These are phyloP conservation scores for Thalassarche chlororhynchos DNA, from an alignment of 2,113 vertebrate species.

Conservation along the genomic window DNA sequence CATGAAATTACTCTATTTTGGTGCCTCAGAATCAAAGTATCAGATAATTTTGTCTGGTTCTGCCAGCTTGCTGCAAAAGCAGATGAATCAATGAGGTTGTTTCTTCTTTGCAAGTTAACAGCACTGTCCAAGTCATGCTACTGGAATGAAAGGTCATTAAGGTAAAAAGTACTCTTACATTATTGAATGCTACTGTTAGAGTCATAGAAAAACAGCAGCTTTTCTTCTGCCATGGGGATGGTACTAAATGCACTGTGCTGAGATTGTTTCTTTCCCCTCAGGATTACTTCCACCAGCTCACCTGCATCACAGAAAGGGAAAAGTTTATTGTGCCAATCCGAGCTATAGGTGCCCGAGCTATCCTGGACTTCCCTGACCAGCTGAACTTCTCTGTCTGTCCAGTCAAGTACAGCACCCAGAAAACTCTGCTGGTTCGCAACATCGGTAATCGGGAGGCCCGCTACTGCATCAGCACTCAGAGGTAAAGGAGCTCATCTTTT, in stretches of 20 bases:
- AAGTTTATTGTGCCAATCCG: slow-evolving; percentile 82
- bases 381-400: slow-evolving; percentile 80
- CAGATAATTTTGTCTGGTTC: background rate
- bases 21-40: background rate
- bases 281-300: slow-evolving; percentile 85
- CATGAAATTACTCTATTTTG: background rate
- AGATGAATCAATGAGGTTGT: background rate
- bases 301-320: slow-evolving; percentile 83
- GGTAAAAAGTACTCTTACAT: background rate
- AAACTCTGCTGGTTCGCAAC: slow-evolving; percentile 82
- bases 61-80: background rate
- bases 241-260: background rate
- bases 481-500: slow-evolving; percentile 52
- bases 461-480: slow-evolving; percentile 76
- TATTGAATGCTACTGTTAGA: background rate
- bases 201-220: background rate
- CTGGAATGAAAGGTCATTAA: background rate
- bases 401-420: slow-evolving; percentile 82
- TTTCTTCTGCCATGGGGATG: background rate
- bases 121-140: background rate
- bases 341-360: slow-evolving; percentile 79
- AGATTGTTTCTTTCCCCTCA: slow-evolving; percentile 28
- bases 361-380: slow-evolving; percentile 86
- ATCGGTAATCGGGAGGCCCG: slow-evolving; percentile 76
- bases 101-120: background rate